Conservation (phyloP, 2,888 invertebrate genomes). For the Drosophila tripunctata region DNA sequence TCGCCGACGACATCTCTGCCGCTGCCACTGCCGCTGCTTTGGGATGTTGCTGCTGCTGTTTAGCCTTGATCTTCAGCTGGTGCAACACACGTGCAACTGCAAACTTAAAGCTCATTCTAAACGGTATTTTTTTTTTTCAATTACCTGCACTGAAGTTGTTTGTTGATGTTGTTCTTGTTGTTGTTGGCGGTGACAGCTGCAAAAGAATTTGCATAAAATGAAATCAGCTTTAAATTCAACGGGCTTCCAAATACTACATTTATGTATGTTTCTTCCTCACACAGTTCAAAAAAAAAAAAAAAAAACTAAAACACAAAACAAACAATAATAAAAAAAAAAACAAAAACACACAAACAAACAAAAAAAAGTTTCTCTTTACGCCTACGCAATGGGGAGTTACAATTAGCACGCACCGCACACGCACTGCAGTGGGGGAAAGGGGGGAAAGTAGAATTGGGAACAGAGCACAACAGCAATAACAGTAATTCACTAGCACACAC, state of each 20-base stretch:
- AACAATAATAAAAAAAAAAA: constrained; percentile 25
- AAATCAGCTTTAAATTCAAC: constrained; percentile 54
- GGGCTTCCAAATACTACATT: constrained; percentile 63
- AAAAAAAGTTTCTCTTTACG: constrained; percentile 70
- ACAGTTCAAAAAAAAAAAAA: constrained; percentile 16
- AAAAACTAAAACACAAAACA: constrained; percentile 23
- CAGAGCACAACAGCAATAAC: constrained; percentile 4
- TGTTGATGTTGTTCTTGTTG: constrained; percentile 8
- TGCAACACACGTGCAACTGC: constrained; percentile 20
- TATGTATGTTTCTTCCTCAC: too few species aligned
- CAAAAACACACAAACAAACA: constrained; percentile 33
- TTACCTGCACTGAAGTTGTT: constrained; percentile 42
- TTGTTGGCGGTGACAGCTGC: constrained; percentile 25
- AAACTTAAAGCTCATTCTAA: constrained; percentile 9
- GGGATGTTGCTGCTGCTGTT: constrained; percentile 23
- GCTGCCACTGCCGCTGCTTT: neutral
- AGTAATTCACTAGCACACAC: too few species aligned
- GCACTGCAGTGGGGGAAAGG: constrained; percentile 44
- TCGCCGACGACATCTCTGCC: neutral
- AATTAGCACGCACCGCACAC: constrained; percentile 66
- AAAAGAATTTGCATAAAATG: constrained; percentile 68
- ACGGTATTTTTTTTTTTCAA: constrained; percentile 6
- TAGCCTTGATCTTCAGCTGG: constrained; percentile 65
- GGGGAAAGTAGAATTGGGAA: neutral
- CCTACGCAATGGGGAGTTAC: constrained; percentile 47